These are phyloP conservation scores for Caenorhabditis sinica DNA, from an alignment of 2,888 invertebrate genomes.

Conservation along the genomic window DNA sequence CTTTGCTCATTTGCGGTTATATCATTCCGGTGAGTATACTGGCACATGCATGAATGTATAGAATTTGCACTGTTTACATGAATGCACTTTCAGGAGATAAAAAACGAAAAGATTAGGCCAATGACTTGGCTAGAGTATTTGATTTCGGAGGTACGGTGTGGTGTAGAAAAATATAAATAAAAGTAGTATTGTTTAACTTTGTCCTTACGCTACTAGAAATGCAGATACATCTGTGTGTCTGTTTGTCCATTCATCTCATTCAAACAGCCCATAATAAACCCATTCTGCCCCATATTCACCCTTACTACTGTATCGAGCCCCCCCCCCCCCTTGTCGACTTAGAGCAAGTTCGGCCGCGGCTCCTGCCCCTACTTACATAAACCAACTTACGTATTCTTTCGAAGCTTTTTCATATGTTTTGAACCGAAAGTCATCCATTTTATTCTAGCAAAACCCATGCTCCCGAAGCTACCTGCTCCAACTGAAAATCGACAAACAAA, in stretches of 20 bases:
- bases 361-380: too few relatives aligned
- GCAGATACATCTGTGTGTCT: background rate
- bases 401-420: background rate
- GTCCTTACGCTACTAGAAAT: background rate
- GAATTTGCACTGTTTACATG: background rate
- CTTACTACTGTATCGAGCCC: too few relatives aligned
- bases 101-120: background rate
- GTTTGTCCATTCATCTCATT: background rate
- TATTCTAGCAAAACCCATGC: conserved; percentile 61
- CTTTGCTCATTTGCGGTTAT: conserved; percentile 75
- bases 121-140: conserved; percentile 17
- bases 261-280: too few relatives aligned
- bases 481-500: conserved; percentile 66
- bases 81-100: background rate
- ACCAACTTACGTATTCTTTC: background rate
- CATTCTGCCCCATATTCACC: too few relatives aligned
- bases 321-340: too few relatives aligned
- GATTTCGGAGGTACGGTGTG: conserved; percentile 3
- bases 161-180: background rate
- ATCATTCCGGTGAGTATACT: conserved; percentile 72
- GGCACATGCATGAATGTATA: too few relatives aligned
- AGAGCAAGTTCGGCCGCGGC: too few relatives aligned
- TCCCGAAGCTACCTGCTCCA: conserved; percentile 62
- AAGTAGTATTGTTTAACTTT: background rate
- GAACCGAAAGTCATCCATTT: background rate